Evolutionary conservation across 2,797 vertebrate species (phyloP), one percentile per base, ranked within the genome.

Genomic region (Hybognathus amarus): DNA sequence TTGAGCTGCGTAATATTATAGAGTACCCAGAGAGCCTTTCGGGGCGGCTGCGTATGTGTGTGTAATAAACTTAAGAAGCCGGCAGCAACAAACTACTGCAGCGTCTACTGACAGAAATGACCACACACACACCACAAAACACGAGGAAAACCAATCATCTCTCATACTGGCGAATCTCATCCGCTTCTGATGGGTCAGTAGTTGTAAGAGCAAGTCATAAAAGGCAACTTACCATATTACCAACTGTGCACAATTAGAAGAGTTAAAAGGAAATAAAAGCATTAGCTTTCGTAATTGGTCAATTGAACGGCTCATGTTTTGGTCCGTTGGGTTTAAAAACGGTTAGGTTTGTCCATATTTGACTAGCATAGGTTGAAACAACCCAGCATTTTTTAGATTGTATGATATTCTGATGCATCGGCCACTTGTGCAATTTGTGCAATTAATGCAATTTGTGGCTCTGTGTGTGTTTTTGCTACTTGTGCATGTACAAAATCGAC

Each of bases 41-140:
- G 40, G 45, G 52, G 74, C 66, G 3, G 20, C 63, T 36, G 18
- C 12, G 30, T 10, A 47, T 68, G 47, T 15, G 12, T 70, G 75
- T 24, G 10, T 80, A 79, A 69, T 66, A 74, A 87, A 90, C 87
- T 89, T 89, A 70, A 66, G 85, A 56, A 76, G 67, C 71, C 77
- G 64, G 71, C 24, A 82, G 59, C 73, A 64, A 13, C 54, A 69
- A 70, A 77, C 40, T 70, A 79, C 85, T 78, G 73, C 86, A 85
- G 83, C 36, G 11, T 22, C 47, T 52, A 42, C 15, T 63, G 70
- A 36, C 47, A 50, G 27, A 79, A 78, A 70, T 63, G 40, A 66
- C 61, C 33, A 13, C 42, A 30, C 56, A n/a, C n/a, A 30, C 56
- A 66, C n/a, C 30, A 71, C 45, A 36, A 50, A 61, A 75, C 66